phyloP scores from a whole-genome alignment of 2,888 invertebrate species.

The Drosophila nigricruria region DNA sequence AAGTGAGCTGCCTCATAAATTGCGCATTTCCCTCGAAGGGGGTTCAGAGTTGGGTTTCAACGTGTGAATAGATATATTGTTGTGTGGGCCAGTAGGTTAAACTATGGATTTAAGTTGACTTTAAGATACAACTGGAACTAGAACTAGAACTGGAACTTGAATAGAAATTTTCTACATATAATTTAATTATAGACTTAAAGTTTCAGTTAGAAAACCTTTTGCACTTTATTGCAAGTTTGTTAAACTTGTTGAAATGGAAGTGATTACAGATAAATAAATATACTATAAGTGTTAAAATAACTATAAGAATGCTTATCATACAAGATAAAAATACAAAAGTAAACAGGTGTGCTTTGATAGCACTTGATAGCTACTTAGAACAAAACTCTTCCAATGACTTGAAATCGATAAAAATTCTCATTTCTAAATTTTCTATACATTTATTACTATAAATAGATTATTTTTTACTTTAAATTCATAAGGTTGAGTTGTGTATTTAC shows the following conservation, averaged over 20 bases:
- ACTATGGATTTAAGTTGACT: conserved; percentile 32
- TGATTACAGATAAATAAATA: background rate
- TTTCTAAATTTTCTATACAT: too few relatives aligned
- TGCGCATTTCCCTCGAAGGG: conserved; percentile 51
- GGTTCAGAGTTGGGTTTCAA: conserved; percentile 20
- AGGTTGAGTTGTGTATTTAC: too few relatives aligned
- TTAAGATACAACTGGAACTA: conserved; percentile 1
- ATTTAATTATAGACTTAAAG: background rate
- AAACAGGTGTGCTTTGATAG: too few relatives aligned
- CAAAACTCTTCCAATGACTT: too few relatives aligned
- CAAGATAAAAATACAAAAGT: too few relatives aligned
- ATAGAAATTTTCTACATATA: background rate
- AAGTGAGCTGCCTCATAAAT: conserved; percentile 68
- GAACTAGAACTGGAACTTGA: background rate
- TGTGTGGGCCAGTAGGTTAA: conserved; percentile 27
- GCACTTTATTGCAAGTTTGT: background rate
- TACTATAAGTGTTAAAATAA: too few relatives aligned
- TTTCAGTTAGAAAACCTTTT: background rate
- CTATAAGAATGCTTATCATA: too few relatives aligned
- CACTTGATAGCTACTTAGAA: too few relatives aligned
- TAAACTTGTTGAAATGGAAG: background rate
- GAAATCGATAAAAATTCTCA: too few relatives aligned
- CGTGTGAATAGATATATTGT: conserved; percentile 19
- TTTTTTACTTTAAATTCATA: too few relatives aligned
- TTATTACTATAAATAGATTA: too few relatives aligned